Conservation (phyloP, 2,888 invertebrate genomes). For the Drosophila atripex region DNA sequence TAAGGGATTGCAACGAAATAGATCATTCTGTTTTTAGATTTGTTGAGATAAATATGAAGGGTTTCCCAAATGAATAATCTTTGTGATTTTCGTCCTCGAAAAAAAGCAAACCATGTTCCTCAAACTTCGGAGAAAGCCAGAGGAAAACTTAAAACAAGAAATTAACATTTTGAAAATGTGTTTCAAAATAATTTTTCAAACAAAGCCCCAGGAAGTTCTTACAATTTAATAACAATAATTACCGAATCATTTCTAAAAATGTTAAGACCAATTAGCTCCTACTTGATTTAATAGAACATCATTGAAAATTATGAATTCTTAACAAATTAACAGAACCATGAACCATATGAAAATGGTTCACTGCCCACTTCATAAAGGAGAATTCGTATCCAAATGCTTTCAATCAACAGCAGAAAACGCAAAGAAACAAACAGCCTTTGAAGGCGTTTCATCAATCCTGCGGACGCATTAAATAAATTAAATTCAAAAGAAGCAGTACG, state of each 20-base stretch:
- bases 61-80: background rate
- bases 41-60: background rate
- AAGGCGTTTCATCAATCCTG: constrained; percentile 74
- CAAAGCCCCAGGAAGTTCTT: background rate
- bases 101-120: background rate
- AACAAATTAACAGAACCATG: background rate
- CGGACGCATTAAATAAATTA: constrained; percentile 66
- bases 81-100: background rate
- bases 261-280: background rate
- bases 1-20: background rate
- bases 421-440: constrained; percentile 38
- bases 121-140: too few species aligned
- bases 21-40: too few species aligned
- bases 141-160: too few species aligned
- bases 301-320: constrained; percentile 58
- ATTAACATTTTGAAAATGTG: background rate
- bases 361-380: constrained; percentile 57
- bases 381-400: constrained; percentile 72
- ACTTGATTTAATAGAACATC: constrained; percentile 41
- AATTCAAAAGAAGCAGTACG: constrained; percentile 68
- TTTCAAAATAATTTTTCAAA: background rate
- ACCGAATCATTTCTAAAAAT: background rate
- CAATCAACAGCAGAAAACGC: constrained; percentile 55
- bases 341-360: constrained; percentile 46
- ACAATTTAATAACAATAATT: background rate